These are phyloP conservation scores for Procambarus virginalis DNA, from an alignment of 1,140 invertebrate species.

Conservation along the genomic window DNA sequence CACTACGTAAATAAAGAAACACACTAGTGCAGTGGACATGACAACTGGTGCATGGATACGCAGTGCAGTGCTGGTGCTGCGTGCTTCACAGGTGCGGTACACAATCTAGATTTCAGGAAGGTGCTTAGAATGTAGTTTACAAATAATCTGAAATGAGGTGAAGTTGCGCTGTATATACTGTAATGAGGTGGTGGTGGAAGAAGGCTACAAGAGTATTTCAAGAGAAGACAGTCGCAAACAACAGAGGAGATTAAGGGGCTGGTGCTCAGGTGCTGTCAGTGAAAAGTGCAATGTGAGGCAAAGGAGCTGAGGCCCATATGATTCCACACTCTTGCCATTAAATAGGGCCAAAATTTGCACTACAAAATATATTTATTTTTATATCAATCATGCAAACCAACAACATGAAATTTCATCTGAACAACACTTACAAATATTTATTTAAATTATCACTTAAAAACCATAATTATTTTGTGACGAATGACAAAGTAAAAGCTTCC, in stretches of 20 bases:
- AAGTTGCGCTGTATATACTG: neutral
- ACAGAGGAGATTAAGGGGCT: neutral
- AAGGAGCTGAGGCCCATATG: slow-evolving; percentile 18
- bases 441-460: no score
- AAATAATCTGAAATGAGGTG: slow-evolving; percentile 12
- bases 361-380: neutral
- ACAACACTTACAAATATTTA: neutral
- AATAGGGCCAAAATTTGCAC: neutral
- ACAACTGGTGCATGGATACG: slow-evolving; percentile 7
- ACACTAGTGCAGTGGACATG: slow-evolving; percentile 29
- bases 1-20: neutral
- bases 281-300: neutral
- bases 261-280: slow-evolving; percentile 7
- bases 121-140: neutral
- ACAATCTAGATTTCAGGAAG: slow-evolving; percentile 14
- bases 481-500: neutral
- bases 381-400: no score
- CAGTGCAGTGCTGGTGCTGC: slow-evolving; percentile 16
- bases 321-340: neutral
- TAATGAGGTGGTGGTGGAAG: neutral
- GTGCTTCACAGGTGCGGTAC: slow-evolving; percentile 4
- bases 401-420: neutral
- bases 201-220: slow-evolving; percentile 9
- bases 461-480: no score
- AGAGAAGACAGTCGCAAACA: neutral